Percentiles rank a stretch among this genome's conserved stretches.
These are phyloP conservation scores for Stegastes partitus DNA, from an alignment of 2,113 vertebrate species.

Conservation along the genomic window DNA sequence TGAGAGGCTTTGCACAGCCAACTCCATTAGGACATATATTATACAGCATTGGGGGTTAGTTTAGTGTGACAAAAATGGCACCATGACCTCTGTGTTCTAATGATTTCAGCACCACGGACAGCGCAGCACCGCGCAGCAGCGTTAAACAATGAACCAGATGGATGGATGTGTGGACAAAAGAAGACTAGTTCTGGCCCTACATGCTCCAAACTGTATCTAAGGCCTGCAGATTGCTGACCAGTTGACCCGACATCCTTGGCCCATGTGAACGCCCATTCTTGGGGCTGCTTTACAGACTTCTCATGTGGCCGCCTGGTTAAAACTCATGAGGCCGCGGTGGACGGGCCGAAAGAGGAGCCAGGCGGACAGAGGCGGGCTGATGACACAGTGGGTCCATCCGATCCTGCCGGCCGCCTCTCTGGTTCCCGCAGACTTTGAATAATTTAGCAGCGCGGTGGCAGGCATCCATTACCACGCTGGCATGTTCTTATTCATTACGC, in stretches of 20 bases:
- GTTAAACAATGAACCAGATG: background rate
- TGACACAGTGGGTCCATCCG: constrained; percentile 89
- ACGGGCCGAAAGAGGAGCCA: constrained; percentile 74
- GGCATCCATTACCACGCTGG: constrained; percentile 95
- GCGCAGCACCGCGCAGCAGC: constrained; percentile 1
- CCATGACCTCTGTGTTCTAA: background rate
- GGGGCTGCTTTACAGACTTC: constrained; percentile 37
- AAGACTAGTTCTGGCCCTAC: background rate
- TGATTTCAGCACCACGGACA: constrained; percentile 57
- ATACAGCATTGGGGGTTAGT: too few relatives aligned
- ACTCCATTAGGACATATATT: too few relatives aligned
- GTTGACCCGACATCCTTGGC: constrained; percentile 18
- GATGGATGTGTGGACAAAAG: background rate
- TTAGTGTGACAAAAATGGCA: too few relatives aligned
- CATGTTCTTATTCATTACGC: constrained; percentile 96
- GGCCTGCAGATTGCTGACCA: constrained; percentile 12
- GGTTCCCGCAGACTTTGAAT: constrained; percentile 94
- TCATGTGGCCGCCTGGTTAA: constrained; percentile 57
- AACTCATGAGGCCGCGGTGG: constrained; percentile 22
- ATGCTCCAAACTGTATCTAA: background rate
- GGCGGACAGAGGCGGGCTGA: constrained; percentile 52
- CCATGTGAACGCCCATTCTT: constrained; percentile 16
- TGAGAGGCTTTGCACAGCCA: too few relatives aligned
- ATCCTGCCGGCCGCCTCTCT: constrained; percentile 88
- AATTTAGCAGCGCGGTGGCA: constrained; percentile 91